Conservation (phyloP, 2,888 invertebrate genomes). For the Drosophila nigricruria region DNA sequence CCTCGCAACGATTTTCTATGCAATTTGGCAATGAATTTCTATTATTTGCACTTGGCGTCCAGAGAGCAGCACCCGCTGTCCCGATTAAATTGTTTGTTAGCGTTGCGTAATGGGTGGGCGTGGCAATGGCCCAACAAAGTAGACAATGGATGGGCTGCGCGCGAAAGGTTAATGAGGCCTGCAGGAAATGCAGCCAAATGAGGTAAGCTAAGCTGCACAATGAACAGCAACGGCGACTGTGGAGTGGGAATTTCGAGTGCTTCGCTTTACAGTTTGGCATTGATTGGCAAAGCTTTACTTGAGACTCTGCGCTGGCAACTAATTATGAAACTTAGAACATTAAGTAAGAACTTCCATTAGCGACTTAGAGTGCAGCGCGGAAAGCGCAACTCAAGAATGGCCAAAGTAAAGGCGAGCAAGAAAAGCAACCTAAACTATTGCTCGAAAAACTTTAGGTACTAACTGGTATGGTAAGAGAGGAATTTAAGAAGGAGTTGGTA, state of each 20-base stretch:
- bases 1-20: slow-evolving; percentile 74
- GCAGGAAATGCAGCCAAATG: slow-evolving; percentile 50
- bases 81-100: slow-evolving; percentile 68
- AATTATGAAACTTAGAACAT: slow-evolving; percentile 32
- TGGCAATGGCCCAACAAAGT: slow-evolving; percentile 41
- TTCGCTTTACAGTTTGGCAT: slow-evolving; percentile 11
- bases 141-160: slow-evolving; percentile 63
- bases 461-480: neutral
- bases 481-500: neutral
- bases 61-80: slow-evolving; percentile 19
- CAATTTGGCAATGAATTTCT: slow-evolving; percentile 81
- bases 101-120: slow-evolving; percentile 49
- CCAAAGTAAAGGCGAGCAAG: neutral
- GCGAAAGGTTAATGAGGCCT: slow-evolving; percentile 77
- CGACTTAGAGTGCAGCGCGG: neutral
- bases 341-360: slow-evolving; percentile 25
- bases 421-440: neutral
- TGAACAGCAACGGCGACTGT: slow-evolving; percentile 12
- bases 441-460: too few species aligned
- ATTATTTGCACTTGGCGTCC: slow-evolving; percentile 66
- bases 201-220: slow-evolving; percentile 28
- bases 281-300: slow-evolving; percentile 25
- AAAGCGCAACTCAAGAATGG: neutral
- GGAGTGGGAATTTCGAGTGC: neutral
- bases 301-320: slow-evolving; percentile 12